Conservation (phyloP, 1,140 invertebrate species). For the Prorops nasuta region DNA sequence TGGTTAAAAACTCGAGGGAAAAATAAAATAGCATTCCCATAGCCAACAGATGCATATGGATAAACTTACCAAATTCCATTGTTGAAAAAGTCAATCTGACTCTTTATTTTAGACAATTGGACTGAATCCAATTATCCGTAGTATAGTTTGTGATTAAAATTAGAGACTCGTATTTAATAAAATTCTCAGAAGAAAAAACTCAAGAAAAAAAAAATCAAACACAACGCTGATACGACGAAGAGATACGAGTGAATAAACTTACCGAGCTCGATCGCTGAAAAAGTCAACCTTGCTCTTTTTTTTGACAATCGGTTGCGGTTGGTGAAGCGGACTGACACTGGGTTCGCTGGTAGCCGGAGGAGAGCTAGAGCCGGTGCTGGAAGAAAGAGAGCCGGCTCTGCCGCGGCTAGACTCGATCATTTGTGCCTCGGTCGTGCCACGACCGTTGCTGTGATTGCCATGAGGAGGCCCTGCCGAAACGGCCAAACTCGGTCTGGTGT, state of each 20-base stretch:
- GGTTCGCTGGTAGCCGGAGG: constrained; percentile 69
- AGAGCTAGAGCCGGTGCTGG: constrained; percentile 66
- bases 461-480: constrained; percentile 52
- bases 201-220: not conserved
- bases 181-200: not conserved
- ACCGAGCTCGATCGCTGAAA: constrained; percentile 77
- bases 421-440: constrained; percentile 36
- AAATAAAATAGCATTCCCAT: not conserved
- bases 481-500: constrained; percentile 61
- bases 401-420: constrained; percentile 52
- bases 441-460: constrained; percentile 35
- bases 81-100: not conserved
- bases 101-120: not conserved
- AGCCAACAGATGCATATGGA: not conserved
- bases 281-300: constrained; percentile 78
- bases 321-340: constrained; percentile 66
- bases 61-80: not conserved
- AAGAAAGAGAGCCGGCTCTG: constrained; percentile 67
- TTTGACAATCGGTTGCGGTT: constrained; percentile 63
- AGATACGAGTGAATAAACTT: constrained; percentile 43
- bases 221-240: constrained; percentile 1
- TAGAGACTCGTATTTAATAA: too few relatives aligned
- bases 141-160: too few relatives aligned
- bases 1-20: not conserved
- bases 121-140: not conserved